These are phyloP conservation scores for Carettochelys insculpta DNA, from an alignment of 2,113 vertebrate species.

Conservation along the genomic window DNA sequence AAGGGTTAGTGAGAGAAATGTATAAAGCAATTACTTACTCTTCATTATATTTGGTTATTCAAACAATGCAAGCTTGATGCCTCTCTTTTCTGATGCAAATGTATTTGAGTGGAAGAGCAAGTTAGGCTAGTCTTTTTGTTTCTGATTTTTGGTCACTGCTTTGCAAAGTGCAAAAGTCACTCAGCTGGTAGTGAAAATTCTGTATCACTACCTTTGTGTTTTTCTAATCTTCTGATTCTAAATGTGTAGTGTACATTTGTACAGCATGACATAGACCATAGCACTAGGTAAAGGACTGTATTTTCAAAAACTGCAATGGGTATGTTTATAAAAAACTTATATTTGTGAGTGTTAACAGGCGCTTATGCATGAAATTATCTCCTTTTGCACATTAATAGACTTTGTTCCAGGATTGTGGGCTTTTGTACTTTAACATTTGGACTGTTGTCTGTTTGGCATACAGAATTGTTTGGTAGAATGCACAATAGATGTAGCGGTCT, in stretches of 20 bases:
- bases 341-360: background rate
- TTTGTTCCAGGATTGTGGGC: background rate
- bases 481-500: background rate
- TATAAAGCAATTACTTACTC: background rate
- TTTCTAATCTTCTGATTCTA: background rate
- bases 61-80: background rate
- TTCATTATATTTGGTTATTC: background rate
- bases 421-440: background rate
- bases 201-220: background rate
- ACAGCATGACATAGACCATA: background rate
- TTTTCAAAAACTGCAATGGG: background rate
- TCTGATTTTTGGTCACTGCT: background rate
- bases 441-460: background rate
- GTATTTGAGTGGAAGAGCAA: background rate
- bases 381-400: background rate
- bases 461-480: background rate
- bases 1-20: background rate
- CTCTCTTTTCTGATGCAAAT: background rate
- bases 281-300: background rate
- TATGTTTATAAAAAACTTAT: background rate
- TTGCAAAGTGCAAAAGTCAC: background rate
- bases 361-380: background rate
- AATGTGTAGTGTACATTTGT: background rate
- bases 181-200: background rate
- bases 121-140: background rate